Evolutionary conservation across 2,113 vertebrate genomes (phyloP), one percentile per base, ranked within the genome.

Genomic region (Manacus vitellinus): DNA sequence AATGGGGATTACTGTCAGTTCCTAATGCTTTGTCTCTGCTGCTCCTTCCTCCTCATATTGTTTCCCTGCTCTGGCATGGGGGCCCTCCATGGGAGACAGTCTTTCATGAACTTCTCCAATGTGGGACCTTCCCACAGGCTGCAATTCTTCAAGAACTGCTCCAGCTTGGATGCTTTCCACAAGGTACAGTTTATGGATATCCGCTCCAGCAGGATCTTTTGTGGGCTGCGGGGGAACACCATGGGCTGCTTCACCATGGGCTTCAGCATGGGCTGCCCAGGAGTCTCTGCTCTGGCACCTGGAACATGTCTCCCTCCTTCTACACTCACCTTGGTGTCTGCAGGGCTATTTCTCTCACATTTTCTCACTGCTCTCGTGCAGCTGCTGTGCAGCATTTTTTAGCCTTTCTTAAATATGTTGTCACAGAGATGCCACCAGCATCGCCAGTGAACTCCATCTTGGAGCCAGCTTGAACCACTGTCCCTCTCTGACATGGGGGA

Each of bases 381-480:
- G 31, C 35, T 65, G 16, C 43, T 43, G 7, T 65, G 43, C 21
- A 65, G 43, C 18, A 9, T 23, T 56, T 33, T 58, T 80, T 58
- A 11, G 35, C 22, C 25, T 80, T 80, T 56, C 31, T 28, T 51
- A 23, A 65, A 15, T 43, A 18, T 5, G 3, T 27, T 43, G 67
- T 35, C 43, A 65, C 35, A 65, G 43, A 58, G 14, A 8, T 66
- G 51, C 35, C 4, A 5, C 35, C 43, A 67, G 11, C 5, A 4
- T 47, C 0, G 0, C 19, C 30, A 39, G 0, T 33, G 39, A 11
- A 28, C n/a, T 85, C 41, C 17, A 8, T 52, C 33, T 37, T 43
- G 19, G 49, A 88, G 39, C 14, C 44, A 49, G 12, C 31, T 54
- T 58, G 12, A 63, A 14, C 63, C 61, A 39, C 22, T 54, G 27